phyloP scores from a whole-genome alignment of 1,140 invertebrate genomes.

The Psix sp. region DNA sequence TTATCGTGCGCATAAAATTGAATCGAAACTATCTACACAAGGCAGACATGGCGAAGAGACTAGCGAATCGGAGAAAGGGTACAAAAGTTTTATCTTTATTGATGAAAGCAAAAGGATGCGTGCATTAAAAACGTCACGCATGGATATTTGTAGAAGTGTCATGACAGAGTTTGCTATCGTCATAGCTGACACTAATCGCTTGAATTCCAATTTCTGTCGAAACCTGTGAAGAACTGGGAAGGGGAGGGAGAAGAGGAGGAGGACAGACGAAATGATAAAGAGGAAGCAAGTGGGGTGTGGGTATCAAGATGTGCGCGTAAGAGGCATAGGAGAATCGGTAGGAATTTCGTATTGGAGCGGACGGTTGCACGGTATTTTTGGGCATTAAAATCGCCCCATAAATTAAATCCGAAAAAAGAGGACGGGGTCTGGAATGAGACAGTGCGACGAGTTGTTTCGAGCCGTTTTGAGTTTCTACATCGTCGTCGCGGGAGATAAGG shows the following conservation, averaged over 20 bases:
- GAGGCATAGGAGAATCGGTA: constrained; percentile 39
- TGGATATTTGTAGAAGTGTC: constrained; percentile 46
- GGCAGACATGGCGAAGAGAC: background rate
- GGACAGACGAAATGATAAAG: constrained; percentile 17
- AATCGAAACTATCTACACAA: constrained; percentile 28
- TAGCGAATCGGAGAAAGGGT: constrained; percentile 6
- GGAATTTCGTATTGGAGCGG: constrained; percentile 66
- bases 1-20: constrained; percentile 48
- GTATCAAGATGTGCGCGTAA: constrained; percentile 43
- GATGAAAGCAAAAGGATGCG: constrained; percentile 41
- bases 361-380: constrained; percentile 70
- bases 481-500: constrained; percentile 66
- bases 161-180: constrained; percentile 47
- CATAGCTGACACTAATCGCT: constrained; percentile 46
- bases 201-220: constrained; percentile 55
- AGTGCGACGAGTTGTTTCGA: constrained; percentile 62
- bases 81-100: constrained; percentile 56
- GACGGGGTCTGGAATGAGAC: constrained; percentile 63
- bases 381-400: constrained; percentile 73
- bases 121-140: constrained; percentile 46
- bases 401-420: constrained; percentile 71
- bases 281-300: constrained; percentile 42
- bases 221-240: constrained; percentile 10
- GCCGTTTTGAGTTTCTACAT: constrained; percentile 65
- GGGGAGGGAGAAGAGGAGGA: constrained; percentile 11